A percentile compares a stretch with the other conserved stretches of the same genome.
Conservation (phyloP, 2,888 invertebrate species). For the Chaetogeoica ovagalla region DNA sequence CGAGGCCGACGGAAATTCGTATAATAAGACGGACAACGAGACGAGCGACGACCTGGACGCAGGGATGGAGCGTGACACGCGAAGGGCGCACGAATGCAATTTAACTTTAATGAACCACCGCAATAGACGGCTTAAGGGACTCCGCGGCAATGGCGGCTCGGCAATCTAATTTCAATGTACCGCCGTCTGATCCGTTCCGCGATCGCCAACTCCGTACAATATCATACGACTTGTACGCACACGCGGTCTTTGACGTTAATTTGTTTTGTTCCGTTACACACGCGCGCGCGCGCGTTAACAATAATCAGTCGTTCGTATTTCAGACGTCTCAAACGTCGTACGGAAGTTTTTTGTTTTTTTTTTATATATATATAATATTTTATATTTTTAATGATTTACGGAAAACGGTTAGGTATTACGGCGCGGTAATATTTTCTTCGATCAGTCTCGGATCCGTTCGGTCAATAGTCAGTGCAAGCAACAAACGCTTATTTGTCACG, state of each 20-base stretch:
- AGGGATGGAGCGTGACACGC: not conserved
- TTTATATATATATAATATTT: no score
- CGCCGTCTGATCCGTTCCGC: not conserved
- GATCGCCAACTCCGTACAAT: not conserved
- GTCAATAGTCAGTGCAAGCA: no score
- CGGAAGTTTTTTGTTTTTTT: no score
- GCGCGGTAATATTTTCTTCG: not conserved
- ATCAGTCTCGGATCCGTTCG: no score
- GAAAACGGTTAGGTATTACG: not conserved
- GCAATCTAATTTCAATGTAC: constrained; percentile 47
- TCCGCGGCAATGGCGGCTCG: constrained; percentile 28
- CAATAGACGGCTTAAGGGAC: constrained; percentile 42
- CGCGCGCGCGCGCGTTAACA: no score
- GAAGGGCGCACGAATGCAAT: constrained; percentile 24
- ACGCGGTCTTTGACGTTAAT: constrained; percentile 26
- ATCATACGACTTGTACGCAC: not conserved
- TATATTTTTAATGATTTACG: no score
- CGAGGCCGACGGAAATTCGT: constrained; percentile 30
- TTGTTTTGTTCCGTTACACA: constrained; percentile 43
- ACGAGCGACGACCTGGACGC: not conserved
- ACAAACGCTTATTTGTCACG: no score
- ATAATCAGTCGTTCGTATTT: constrained; percentile 38
- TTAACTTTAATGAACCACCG: constrained; percentile 51
- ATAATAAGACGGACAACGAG: constrained; percentile 20
- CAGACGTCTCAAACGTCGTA: not conserved